Conservation (phyloP, 2,113 vertebrate genomes). For the Callospermophilus lateralis region DNA sequence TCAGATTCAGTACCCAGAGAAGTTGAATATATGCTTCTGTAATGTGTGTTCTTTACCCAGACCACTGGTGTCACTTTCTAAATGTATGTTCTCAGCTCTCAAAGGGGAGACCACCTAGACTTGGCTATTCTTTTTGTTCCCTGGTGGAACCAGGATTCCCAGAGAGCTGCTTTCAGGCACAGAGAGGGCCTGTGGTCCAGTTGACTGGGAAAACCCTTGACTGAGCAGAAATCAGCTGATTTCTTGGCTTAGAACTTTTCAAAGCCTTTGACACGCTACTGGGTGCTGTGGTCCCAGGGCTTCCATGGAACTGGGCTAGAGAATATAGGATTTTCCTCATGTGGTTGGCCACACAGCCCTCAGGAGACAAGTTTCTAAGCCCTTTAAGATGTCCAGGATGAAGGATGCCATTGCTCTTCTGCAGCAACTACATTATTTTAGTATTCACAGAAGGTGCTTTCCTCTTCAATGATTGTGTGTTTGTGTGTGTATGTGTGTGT, state of each 20-base stretch:
- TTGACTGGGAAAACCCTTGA: background rate
- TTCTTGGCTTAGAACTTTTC: background rate
- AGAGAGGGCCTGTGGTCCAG: background rate
- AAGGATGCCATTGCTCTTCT: background rate
- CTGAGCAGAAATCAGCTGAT: background rate
- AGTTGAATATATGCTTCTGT: background rate
- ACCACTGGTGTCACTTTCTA: background rate
- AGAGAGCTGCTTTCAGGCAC: background rate
- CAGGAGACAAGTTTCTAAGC: background rate
- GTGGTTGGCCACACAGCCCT: background rate
- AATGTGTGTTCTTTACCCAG: background rate
- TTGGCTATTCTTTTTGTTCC: accelerated
- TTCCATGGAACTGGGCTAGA: background rate
- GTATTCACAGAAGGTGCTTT: background rate
- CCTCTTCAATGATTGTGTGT: background rate
- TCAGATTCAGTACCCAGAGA: too few relatives aligned
- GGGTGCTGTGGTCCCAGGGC: too few relatives aligned
- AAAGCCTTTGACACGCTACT: background rate
- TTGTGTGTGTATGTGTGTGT: background rate
- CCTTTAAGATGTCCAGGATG: background rate
- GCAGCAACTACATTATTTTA: background rate
- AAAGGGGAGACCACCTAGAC: background rate
- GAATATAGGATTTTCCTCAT: background rate
- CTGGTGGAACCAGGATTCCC: background rate
- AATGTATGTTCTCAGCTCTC: background rate